phyloP scores from a whole-genome alignment of 1,140 invertebrate genomes.

The Hylyphantes graminicola region DNA sequence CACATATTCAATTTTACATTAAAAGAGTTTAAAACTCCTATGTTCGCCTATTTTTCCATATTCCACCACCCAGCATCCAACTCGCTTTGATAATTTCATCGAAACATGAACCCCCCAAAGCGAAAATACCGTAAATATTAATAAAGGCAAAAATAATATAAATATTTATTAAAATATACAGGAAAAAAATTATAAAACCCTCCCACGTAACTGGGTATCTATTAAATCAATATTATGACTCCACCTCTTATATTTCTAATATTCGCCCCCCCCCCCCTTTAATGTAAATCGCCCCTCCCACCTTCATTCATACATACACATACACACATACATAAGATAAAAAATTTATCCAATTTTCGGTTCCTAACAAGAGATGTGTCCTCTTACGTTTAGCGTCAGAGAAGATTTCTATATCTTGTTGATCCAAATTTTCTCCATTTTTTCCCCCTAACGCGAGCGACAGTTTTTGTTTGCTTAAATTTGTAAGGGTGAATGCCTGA shows the following conservation, averaged over 20 bases:
- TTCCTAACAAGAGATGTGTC: slow-evolving; percentile 40
- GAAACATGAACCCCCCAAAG: too few relatives aligned
- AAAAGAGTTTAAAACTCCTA: too few relatives aligned
- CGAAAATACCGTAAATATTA: slow-evolving; percentile 5
- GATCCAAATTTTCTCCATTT: slow-evolving; percentile 12
- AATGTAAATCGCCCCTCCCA: background rate
- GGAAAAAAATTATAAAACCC: background rate
- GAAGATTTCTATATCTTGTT: slow-evolving; percentile 33
- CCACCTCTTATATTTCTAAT: slow-evolving; percentile 16
- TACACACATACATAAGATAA: slow-evolving; percentile 1
- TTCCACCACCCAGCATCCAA: too few relatives aligned
- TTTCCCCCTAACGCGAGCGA: background rate
- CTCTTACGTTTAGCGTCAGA: slow-evolving; percentile 13
- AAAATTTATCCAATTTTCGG: slow-evolving; percentile 29
- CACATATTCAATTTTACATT: too few relatives aligned
- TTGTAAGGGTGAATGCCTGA: slow-evolving; percentile 1
- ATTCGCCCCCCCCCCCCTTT: slow-evolving; percentile 14
- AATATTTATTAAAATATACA: slow-evolving; percentile 29
- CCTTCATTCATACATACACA: slow-evolving; percentile 21
- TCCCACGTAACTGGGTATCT: background rate
- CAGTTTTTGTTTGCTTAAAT: slow-evolving; percentile 44
- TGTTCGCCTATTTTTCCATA: too few relatives aligned
- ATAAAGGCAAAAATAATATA: slow-evolving; percentile 3
- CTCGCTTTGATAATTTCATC: too few relatives aligned
- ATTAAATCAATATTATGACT: slow-evolving; percentile 19